These are phyloP conservation scores for Cephalotes varians DNA, from an alignment of 2,888 invertebrate genomes.

Conservation along the genomic window DNA sequence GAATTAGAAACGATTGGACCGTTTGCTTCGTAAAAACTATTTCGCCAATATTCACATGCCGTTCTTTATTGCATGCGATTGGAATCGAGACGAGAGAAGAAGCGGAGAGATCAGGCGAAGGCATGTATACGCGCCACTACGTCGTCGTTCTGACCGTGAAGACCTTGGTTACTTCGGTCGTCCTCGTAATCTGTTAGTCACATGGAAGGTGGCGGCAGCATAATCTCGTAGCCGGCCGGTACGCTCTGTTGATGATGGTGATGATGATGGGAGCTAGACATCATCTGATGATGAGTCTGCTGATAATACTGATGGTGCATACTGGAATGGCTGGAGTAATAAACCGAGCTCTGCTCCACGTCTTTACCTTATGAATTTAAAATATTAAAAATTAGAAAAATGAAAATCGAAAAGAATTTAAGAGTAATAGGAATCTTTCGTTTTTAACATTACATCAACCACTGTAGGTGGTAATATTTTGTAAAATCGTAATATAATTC, in stretches of 20 bases:
- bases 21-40: background rate
- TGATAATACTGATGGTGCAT: conserved; percentile 84
- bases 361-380: conserved; percentile 79
- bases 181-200: conserved; percentile 79
- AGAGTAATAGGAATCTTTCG: background rate
- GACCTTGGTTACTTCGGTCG: conserved; percentile 73
- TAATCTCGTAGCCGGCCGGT: conserved; percentile 81
- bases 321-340: conserved; percentile 82
- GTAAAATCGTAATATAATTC: background rate
- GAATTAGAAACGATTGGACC: background rate
- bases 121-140: conserved; percentile 80
- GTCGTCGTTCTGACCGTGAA: conserved; percentile 79
- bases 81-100: background rate
- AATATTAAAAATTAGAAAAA: conserved; percentile 11
- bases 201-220: conserved; percentile 83
- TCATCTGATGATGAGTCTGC: conserved; percentile 82
- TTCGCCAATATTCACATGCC: background rate
- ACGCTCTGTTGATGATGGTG: conserved; percentile 81
- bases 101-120: conserved; percentile 76
- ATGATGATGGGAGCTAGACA: conserved; percentile 79
- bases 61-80: conserved; percentile 16
- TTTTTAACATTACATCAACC: background rate
- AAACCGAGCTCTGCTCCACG: conserved; percentile 81
- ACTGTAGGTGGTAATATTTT: background rate
- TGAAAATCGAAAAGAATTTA: background rate